phyloP scores from a whole-genome alignment of 2,797 vertebrate genomes.

The Pogonophryne albipinna region DNA sequence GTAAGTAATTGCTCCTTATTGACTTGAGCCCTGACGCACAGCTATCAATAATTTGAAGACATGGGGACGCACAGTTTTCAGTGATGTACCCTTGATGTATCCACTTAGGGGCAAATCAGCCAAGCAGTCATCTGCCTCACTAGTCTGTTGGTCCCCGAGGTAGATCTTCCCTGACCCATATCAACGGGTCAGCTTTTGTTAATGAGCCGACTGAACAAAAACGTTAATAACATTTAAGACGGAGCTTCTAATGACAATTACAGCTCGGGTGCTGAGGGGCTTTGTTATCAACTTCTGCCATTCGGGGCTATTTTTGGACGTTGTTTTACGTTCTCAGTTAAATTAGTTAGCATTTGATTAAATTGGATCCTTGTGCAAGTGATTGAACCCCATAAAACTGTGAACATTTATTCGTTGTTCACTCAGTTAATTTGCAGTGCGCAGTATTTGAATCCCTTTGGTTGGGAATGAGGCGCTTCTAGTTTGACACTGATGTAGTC shows the following conservation, averaged over 20 bases:
- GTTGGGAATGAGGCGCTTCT: slow-evolving; percentile 39
- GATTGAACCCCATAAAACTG: slow-evolving; percentile 47
- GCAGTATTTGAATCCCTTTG: slow-evolving; percentile 47
- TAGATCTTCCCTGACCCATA: slow-evolving; percentile 69
- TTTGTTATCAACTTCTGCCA: slow-evolving; percentile 35
- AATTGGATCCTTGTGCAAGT: slow-evolving; percentile 41
- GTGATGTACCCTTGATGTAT: slow-evolving; percentile 74
- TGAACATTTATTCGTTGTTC: slow-evolving; percentile 28
- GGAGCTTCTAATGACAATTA: slow-evolving; percentile 42
- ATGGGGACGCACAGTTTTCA: slow-evolving; percentile 52
- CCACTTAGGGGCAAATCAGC: slow-evolving; percentile 80
- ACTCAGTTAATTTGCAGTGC: slow-evolving; percentile 42
- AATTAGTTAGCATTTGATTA: slow-evolving; percentile 36
- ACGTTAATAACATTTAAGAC: slow-evolving; percentile 53
- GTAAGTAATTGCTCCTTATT: slow-evolving; percentile 56
- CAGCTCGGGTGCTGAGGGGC: slow-evolving; percentile 36
- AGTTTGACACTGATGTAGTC: slow-evolving; percentile 68
- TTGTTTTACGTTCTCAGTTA: slow-evolving; percentile 29
- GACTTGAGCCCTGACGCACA: slow-evolving; percentile 58
- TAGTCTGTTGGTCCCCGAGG: slow-evolving; percentile 70
- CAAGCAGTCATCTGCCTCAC: slow-evolving; percentile 77
- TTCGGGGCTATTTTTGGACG: slow-evolving; percentile 43
- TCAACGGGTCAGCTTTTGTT: slow-evolving; percentile 75
- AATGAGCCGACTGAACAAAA: slow-evolving; percentile 74
- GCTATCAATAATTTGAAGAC: slow-evolving; percentile 70